Conservation (phyloP, 2,888 invertebrate genomes). For the Euplagia quadripunctaria region DNA sequence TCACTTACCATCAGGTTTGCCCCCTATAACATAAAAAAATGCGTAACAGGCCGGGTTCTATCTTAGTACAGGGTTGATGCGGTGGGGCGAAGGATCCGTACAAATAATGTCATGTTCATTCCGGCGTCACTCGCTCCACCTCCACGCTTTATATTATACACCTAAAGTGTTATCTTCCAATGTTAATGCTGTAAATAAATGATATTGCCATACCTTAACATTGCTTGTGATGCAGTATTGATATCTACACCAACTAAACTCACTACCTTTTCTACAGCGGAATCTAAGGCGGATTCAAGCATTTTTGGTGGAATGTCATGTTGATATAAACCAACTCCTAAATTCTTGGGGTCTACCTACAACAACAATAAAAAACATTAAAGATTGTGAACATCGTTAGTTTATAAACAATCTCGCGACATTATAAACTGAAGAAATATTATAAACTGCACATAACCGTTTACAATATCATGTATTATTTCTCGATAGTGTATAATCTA, state of each 20-base stretch:
- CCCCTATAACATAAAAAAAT: too few relatives aligned
- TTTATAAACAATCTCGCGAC: too few relatives aligned
- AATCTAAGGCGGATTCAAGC: slow-evolving; percentile 91
- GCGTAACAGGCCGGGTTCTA: too few relatives aligned
- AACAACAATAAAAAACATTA: slow-evolving; percentile 20
- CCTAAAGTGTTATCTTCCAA: background rate
- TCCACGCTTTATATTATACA: background rate
- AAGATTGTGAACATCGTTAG: too few relatives aligned
- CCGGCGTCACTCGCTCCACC: background rate
- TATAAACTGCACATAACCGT: too few relatives aligned
- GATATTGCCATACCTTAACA: slow-evolving; percentile 87
- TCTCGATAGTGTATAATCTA: too few relatives aligned
- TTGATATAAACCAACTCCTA: slow-evolving; percentile 98
- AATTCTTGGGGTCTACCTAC: slow-evolving; percentile 94
- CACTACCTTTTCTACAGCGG: slow-evolving; percentile 95
- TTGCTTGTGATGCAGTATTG: slow-evolving; percentile 94
- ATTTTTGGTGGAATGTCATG: slow-evolving; percentile 95
- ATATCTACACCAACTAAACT: slow-evolving; percentile 97
- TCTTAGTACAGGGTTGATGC: background rate
- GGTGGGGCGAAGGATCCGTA: background rate
- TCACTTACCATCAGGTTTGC: too few relatives aligned
- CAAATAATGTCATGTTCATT: background rate
- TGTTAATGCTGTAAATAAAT: background rate
- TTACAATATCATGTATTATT: too few relatives aligned
- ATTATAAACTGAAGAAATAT: too few relatives aligned